These are phyloP conservation scores for Deroptyus accipitrinus DNA, from an alignment of 2,113 vertebrate genomes.

Conservation along the genomic window DNA sequence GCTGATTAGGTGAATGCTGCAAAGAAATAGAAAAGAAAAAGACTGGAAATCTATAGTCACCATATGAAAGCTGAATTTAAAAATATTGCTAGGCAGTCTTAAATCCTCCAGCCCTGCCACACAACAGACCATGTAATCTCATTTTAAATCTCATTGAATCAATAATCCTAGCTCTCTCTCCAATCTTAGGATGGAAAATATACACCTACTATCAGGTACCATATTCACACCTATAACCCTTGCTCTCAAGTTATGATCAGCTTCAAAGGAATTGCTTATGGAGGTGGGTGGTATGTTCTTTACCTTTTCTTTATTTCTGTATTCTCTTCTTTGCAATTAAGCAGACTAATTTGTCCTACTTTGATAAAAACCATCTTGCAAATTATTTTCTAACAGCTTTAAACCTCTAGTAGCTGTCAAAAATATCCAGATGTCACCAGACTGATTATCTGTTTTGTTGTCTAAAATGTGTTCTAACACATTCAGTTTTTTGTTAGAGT, in stretches of 20 bases:
- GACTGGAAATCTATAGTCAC: not conserved
- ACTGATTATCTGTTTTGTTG: not conserved
- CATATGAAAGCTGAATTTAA: not conserved
- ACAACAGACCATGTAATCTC: not conserved
- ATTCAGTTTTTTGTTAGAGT: not conserved
- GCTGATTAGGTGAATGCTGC: not conserved
- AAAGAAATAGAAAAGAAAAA: not conserved
- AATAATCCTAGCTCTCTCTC: not conserved
- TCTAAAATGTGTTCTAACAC: not conserved
- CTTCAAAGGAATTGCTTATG: conserved; percentile 83
- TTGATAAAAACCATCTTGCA: not conserved
- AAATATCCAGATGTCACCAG: not conserved
- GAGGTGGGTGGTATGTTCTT: conserved; percentile 73
- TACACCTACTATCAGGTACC: conserved; percentile 78
- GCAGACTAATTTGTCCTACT: not conserved
- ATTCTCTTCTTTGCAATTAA: not conserved
- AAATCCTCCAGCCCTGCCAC: not conserved
- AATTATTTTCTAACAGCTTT: conserved; percentile 12
- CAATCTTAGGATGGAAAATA: conserved; percentile 85
- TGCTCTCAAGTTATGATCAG: conserved; percentile 75
- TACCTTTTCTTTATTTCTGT: not conserved
- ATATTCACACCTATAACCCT: conserved; percentile 83
- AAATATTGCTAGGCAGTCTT: not conserved
- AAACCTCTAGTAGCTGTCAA: conserved; percentile 20
- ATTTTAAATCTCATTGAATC: not conserved